Percentiles rank a stretch among this genome's conserved stretches.
phyloP scores from a whole-genome alignment of 2,888 invertebrate genomes.

The Abrostola triplasia region DNA sequence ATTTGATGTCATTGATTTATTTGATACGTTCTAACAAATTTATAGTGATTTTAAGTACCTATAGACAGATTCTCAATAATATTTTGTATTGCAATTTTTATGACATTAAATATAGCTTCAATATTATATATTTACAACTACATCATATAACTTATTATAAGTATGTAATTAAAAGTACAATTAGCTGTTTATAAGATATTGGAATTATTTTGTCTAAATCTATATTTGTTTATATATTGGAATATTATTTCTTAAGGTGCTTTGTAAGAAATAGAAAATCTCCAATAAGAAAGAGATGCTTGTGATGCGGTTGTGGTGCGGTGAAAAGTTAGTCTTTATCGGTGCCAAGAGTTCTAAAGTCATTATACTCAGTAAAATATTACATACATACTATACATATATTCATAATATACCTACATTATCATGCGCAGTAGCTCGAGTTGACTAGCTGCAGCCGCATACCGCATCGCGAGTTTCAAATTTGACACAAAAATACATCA shows the following conservation, averaged over 20 bases:
- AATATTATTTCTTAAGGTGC: conserved; percentile 62
- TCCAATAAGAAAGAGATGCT: conserved; percentile 33
- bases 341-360: no score
- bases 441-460: neutral
- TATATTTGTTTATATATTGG: conserved; percentile 55
- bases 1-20: conserved; percentile 9
- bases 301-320: neutral
- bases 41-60: conserved; percentile 23
- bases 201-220: conserved; percentile 65
- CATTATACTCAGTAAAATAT: no score
- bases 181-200: conserved; percentile 69
- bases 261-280: conserved; percentile 44
- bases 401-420: no score
- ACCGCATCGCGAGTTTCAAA: neutral
- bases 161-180: conserved; percentile 77
- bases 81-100: conserved; percentile 49
- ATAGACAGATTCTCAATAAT: conserved; percentile 23
- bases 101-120: conserved; percentile 51
- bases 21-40: conserved; percentile 19
- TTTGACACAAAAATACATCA: neutral
- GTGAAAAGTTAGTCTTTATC: neutral
- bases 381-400: no score
- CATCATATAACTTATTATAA: conserved; percentile 40
- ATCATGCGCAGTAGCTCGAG: no score
- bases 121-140: conserved; percentile 38